phyloP scores from a whole-genome alignment of 2,888 invertebrate species.

The Coelinius sp. region DNA sequence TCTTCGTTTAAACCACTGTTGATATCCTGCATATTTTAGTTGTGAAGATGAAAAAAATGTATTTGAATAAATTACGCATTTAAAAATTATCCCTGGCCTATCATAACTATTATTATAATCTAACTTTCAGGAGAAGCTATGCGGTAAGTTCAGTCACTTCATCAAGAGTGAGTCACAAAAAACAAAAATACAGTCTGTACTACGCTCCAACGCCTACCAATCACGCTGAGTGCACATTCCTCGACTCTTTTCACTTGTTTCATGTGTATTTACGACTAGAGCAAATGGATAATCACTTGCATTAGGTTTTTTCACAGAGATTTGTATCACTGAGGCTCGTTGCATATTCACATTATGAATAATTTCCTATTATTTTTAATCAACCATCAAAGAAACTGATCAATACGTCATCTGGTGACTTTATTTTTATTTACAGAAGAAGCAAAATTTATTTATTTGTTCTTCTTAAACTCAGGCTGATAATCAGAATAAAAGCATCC shows the following conservation, averaged over 20 bases:
- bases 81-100: too few species aligned
- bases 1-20: constrained; percentile 21
- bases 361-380: too few species aligned
- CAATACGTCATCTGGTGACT: too few species aligned
- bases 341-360: constrained; percentile 53
- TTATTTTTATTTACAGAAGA: too few species aligned
- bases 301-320: neutral
- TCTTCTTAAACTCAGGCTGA: too few species aligned
- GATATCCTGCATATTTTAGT: neutral
- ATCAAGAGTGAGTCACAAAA: neutral
- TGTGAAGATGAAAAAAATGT: neutral
- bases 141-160: neutral
- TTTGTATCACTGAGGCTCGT: constrained; percentile 11
- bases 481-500: too few species aligned
- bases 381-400: too few species aligned
- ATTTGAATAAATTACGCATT: neutral
- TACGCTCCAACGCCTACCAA: constrained; percentile 60
- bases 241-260: constrained; percentile 56
- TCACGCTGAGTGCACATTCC: constrained; percentile 68
- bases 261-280: neutral
- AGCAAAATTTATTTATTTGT: too few species aligned
- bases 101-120: too few species aligned
- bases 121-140: neutral
- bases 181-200: constrained; percentile 38
- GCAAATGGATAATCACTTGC: neutral